Conservation (phyloP, 2,113 vertebrate genomes). For the Rissa tridactyla region DNA sequence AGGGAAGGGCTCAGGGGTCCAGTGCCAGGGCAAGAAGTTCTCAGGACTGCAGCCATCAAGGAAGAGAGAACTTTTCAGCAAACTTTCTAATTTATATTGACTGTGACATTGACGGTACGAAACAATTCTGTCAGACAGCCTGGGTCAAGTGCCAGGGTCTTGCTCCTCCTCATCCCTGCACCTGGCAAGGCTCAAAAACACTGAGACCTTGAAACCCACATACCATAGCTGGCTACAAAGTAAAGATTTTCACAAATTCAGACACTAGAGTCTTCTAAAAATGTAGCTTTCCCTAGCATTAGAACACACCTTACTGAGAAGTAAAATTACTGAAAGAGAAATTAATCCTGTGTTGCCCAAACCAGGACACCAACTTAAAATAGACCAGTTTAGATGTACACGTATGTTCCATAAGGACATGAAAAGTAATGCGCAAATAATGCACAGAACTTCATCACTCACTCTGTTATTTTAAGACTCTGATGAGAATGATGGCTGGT, state of each 20-base stretch:
- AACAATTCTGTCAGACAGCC: background rate
- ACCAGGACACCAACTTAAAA: background rate
- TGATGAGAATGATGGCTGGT: background rate
- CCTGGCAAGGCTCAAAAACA: background rate
- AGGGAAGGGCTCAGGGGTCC: background rate
- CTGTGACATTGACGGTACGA: background rate
- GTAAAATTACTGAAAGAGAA: background rate
- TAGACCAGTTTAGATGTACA: background rate
- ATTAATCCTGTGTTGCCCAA: background rate
- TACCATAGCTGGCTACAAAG: background rate
- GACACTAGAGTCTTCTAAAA: background rate
- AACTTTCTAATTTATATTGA: background rate
- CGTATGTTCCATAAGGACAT: background rate
- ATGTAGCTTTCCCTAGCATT: background rate
- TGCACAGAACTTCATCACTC: background rate
- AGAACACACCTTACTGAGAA: background rate
- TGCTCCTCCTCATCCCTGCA: background rate
- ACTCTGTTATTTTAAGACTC: background rate
- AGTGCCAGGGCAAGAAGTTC: background rate
- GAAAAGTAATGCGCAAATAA: background rate
- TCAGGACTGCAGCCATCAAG: background rate
- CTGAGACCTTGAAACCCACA: background rate
- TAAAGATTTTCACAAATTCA: background rate
- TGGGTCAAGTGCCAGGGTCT: background rate
- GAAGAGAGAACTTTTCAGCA: background rate